These are phyloP conservation scores for Myoxocephalus aenaeus DNA, from an alignment of 2,797 vertebrate species.

Conservation along the genomic window DNA sequence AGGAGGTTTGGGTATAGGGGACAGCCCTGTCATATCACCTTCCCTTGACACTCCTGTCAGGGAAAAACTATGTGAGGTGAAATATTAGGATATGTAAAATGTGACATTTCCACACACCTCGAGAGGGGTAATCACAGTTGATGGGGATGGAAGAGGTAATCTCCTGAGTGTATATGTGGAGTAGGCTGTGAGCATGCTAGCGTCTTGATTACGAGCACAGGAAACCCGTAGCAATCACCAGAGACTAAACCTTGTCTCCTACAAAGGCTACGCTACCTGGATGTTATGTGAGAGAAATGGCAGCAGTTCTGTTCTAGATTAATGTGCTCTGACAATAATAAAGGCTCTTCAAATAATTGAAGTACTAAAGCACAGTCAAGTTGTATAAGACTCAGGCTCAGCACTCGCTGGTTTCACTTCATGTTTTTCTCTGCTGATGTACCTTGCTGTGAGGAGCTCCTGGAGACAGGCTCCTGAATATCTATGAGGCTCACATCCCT, in stretches of 20 bases:
- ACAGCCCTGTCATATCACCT: conserved; percentile 39
- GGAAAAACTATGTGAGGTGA: conserved; percentile 67
- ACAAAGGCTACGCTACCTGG: conserved; percentile 49
- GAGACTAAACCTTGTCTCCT: conserved; percentile 37
- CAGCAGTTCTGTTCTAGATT: conserved; percentile 46
- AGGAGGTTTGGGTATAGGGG: conserved; percentile 43
- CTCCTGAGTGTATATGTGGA: conserved; percentile 64
- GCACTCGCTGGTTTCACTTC: conserved; percentile 55
- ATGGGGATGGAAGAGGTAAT: conserved; percentile 78
- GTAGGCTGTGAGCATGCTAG: conserved; percentile 59
- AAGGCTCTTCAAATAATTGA: conserved; percentile 66
- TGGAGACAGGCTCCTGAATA: conserved; percentile 68
- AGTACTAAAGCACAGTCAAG: conserved; percentile 65
- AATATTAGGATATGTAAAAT: conserved; percentile 86
- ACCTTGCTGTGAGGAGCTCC: conserved; percentile 61
- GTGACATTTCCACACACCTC: conserved; percentile 83
- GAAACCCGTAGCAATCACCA: conserved; percentile 57
- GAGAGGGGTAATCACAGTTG: conserved; percentile 81
- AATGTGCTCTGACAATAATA: conserved; percentile 67
- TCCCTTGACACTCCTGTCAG: conserved; percentile 72
- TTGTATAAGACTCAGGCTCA: conserved; percentile 46
- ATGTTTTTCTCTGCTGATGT: conserved; percentile 54
- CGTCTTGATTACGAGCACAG: conserved; percentile 75
- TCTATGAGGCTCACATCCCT: conserved; percentile 75
- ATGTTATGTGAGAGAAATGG: conserved; percentile 56